Base-by-base conservation (phyloP, 2,113 vertebrate genomes). In the Zosterops japonicus region DNA sequence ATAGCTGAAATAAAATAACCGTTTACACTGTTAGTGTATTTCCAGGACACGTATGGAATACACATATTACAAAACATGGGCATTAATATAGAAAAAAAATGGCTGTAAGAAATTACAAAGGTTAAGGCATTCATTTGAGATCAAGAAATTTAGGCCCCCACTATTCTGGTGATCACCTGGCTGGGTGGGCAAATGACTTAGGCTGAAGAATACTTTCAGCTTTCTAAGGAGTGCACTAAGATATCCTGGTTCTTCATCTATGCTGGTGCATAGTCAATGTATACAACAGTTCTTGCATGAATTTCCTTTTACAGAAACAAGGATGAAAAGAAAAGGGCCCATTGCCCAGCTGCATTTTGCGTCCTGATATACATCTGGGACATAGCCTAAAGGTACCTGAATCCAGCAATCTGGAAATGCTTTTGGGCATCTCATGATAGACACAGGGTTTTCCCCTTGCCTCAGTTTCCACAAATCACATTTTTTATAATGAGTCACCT, bases 181-280 rank as follows among this genome's bases (percentile, higher is more conserved):
- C 21, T 87, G 42, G 24, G 23, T 12, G 3, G 18, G 24, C 5
- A 61, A 74, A 81, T 57, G 0, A 67, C 33, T 64, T 39, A 16
- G 14, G 50, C 27, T 67, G 33, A 84, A 67, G 36, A 68, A 46
- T 5, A 68, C 17, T 17, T 17, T 71, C 29, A 42, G 6, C 49
- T 18, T 68, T 60, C 49, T n/a, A 24, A 60, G 44, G 5, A 56
- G 17, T 25, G 13, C 19, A 35, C 59, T 27, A 28, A 49, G 16
- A 49, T 41, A 68, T 35, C 47, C 56, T 44, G 71, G 36, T 9
- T 36, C 44, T 85, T 56, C 44, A 65, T 57, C 31, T 57, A 19
- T n/a, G 24, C 27, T 79, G 57, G 16, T 41, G 35, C 0, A 0
- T 25, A 39, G 19, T 63, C n/a, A n/a, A 18, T 17, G 22, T 14